Evolutionary conservation across 2,797 vertebrate genomes (phyloP).

Genomic region (Rhadinocentrus ornatus): DNA sequence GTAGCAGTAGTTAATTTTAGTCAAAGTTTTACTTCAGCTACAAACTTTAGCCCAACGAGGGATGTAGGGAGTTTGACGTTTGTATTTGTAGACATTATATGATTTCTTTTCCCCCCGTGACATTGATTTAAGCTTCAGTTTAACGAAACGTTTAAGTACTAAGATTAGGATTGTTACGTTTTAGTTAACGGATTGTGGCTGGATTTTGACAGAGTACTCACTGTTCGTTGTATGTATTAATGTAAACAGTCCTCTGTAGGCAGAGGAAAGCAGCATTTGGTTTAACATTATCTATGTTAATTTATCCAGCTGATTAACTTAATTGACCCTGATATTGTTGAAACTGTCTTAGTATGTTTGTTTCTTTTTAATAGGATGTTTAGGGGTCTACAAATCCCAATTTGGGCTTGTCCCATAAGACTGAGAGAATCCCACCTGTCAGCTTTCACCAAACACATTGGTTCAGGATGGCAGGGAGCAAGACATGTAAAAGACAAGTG

Average conservation of each 20-base stretch:
- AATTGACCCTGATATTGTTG: not conserved
- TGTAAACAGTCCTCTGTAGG: not conserved
- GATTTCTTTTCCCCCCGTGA: not conserved
- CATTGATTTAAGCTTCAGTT: not conserved
- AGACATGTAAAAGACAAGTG: constrained; percentile 15
- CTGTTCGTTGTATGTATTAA: not conserved
- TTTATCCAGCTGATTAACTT: not conserved
- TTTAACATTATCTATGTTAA: not conserved
- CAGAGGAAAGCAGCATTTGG: not conserved
- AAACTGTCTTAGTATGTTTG: not conserved
- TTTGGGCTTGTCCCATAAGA: constrained; percentile 52
- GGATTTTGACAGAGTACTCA: not conserved
- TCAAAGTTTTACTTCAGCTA: constrained; percentile 18
- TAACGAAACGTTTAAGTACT: not conserved
- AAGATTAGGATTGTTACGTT: not conserved
- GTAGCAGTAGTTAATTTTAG: not conserved
- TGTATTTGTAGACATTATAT: not conserved
- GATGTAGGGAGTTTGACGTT: not conserved
- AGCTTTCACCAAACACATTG: constrained; percentile 32
- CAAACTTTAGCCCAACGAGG: not conserved
- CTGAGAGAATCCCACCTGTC: constrained; percentile 47
- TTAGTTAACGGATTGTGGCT: not conserved
- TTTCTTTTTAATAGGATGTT: constrained; percentile 76
- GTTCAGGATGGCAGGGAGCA: constrained; percentile 20
- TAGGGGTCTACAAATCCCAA: constrained; percentile 57